Conservation (phyloP, 2,888 invertebrate genomes). For the Monopis laevigella region DNA sequence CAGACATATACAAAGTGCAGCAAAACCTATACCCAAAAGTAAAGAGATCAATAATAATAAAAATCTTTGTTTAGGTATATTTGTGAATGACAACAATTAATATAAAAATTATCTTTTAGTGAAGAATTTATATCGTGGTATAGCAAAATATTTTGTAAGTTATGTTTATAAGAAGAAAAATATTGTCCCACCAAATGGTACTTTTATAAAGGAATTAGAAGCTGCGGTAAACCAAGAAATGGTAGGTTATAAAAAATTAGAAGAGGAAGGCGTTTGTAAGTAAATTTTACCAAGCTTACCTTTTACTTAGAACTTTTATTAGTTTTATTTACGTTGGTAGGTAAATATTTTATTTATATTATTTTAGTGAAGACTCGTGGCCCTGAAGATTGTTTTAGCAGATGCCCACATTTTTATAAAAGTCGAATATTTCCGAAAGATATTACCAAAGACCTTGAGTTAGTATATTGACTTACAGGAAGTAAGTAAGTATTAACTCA, state of each 20-base stretch:
- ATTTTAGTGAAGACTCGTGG: neutral
- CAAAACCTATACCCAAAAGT: neutral
- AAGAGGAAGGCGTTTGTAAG: conserved; percentile 1
- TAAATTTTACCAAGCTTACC: neutral
- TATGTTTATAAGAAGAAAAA: neutral
- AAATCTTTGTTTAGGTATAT: no score
- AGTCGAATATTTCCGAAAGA: neutral
- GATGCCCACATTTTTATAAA: conserved; percentile 5
- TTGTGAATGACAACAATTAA: no score
- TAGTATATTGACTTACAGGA: no score
- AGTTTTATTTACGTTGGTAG: no score
- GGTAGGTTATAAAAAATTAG: neutral
- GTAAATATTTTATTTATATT: neutral
- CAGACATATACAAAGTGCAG: neutral
- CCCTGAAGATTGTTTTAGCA: neutral
- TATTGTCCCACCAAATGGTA: neutral
- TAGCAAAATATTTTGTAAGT: neutral
- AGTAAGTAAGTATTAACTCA: no score
- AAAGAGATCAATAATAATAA: neutral
- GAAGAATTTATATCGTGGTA: neutral
- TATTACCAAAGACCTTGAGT: no score
- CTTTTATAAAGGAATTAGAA: neutral
- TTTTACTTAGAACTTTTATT: no score
- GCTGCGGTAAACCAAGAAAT: neutral
- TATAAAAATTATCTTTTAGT: conserved; percentile 3